phyloP scores from a whole-genome alignment of 2,113 vertebrate genomes.

The Petrocephalus microphthalmus region DNA sequence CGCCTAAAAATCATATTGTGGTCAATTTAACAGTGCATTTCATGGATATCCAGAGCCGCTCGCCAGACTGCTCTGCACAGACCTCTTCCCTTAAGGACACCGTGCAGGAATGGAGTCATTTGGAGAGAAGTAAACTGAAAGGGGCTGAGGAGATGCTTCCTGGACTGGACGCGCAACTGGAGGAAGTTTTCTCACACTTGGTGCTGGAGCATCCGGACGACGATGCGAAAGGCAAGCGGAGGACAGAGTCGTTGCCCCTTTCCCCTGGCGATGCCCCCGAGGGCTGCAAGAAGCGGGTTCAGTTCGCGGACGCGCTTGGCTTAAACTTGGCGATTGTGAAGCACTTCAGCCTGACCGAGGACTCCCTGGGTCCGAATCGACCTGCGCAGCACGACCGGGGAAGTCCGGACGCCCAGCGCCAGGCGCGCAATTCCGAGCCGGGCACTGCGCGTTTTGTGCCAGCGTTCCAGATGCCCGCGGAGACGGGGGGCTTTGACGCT shows the following conservation, averaged over 20 bases:
- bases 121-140: not conserved
- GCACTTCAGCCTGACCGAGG: constrained; percentile 64
- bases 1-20: not conserved
- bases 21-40: not conserved
- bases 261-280: not conserved
- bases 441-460: constrained; percentile 26
- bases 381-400: constrained; percentile 32
- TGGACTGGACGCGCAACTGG: not conserved
- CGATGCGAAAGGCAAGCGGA: constrained; percentile 23
- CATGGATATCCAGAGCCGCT: constrained; percentile 10
- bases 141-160: not conserved
- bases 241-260: constrained; percentile 28
- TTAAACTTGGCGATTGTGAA: constrained; percentile 62
- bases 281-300: constrained; percentile 65
- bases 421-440: constrained; percentile 22
- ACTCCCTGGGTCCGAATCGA: constrained; percentile 54
- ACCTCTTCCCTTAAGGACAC: not conserved
- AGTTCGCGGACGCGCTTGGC: constrained; percentile 67
- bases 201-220: not conserved
- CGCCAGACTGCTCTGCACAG: no score
- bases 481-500: constrained; percentile 20
- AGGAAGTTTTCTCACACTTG: not conserved
- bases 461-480: constrained; percentile 30
- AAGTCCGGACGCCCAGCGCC: constrained; percentile 18
- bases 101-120: not conserved